Evolutionary conservation across 2,888 invertebrate species (phyloP).

Genomic region (Busseola fusca): DNA sequence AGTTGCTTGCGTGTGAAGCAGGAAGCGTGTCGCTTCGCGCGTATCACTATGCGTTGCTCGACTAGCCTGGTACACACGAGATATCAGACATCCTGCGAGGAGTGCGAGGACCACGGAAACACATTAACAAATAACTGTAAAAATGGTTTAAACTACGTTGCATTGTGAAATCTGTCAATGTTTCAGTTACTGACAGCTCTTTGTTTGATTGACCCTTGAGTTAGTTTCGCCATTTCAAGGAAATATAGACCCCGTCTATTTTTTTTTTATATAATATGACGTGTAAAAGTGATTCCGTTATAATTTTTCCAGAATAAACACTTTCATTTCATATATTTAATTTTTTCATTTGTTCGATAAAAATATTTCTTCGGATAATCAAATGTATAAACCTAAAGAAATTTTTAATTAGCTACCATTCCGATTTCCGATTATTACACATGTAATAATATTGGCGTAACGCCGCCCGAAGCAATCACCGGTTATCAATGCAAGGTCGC

Average conservation of each 20-base stretch:
- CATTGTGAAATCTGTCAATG: background rate
- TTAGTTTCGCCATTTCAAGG: background rate
- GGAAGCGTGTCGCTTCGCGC: conserved; percentile 70
- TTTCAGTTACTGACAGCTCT: background rate
- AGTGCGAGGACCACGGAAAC: conserved; percentile 39
- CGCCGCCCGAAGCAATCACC: conserved; percentile 5
- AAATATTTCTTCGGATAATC: background rate
- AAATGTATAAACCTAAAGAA: background rate
- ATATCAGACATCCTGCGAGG: conserved; percentile 50
- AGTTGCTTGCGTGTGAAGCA: conserved; percentile 73
- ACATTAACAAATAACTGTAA: conserved; percentile 20
- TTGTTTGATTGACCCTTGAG: background rate
- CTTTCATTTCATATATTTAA: background rate
- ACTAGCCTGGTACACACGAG: conserved; percentile 28
- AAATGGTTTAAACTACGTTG: conserved; percentile 13
- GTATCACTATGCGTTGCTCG: conserved; percentile 44
- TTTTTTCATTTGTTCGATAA: background rate
- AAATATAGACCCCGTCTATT: background rate
- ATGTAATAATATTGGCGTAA: conserved; percentile 23
- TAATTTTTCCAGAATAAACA: background rate
- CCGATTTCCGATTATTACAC: conserved; percentile 13
- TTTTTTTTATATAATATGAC: background rate
- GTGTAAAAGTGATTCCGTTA: background rate
- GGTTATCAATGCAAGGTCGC: conserved; percentile 39
- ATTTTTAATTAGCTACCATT: conserved; percentile 12